Evolutionary conservation across 1,140 invertebrate genomes (phyloP).

Genomic region (Drosophila lowei): DNA sequence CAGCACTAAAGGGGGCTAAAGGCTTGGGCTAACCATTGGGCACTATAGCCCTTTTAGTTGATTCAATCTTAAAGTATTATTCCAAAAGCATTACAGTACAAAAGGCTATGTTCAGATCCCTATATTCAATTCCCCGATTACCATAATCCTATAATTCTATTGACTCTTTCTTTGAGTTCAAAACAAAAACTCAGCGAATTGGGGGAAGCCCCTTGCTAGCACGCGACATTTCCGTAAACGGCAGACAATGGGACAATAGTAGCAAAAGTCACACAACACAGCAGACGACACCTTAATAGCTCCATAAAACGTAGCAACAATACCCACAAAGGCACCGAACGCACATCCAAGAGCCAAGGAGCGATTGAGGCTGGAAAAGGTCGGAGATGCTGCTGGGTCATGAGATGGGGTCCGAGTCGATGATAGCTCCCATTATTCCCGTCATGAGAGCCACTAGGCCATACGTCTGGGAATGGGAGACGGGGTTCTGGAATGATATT

Average conservation of each 20-base stretch:
- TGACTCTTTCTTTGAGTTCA: conserved; percentile 16
- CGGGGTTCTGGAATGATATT: conserved; percentile 43
- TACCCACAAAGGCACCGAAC: conserved; percentile 48
- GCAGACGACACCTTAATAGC: conserved; percentile 62
- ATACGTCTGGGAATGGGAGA: conserved; percentile 5
- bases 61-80: neutral
- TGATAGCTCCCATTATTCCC: conserved; percentile 71
- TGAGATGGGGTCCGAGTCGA: conserved; percentile 44
- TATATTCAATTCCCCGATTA: neutral
- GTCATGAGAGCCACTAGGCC: conserved; percentile 61
- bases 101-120: too few species aligned
- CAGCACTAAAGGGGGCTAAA: too few species aligned
- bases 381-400: conserved; percentile 38
- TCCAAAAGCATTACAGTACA: too few species aligned
- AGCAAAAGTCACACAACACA: conserved; percentile 40
- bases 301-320: conserved; percentile 62
- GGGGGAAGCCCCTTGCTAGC: conserved; percentile 23
- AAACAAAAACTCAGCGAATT: neutral
- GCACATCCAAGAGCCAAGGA: conserved; percentile 14
- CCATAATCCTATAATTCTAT: neutral
- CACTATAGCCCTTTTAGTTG: neutral
- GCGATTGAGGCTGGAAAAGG: conserved; percentile 27
- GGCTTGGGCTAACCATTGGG: too few species aligned
- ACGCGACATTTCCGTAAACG: conserved; percentile 53
- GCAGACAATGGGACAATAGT: conserved; percentile 55